Base-by-base conservation (phyloP, 2,113 vertebrate species). In the Grantiella picta region DNA sequence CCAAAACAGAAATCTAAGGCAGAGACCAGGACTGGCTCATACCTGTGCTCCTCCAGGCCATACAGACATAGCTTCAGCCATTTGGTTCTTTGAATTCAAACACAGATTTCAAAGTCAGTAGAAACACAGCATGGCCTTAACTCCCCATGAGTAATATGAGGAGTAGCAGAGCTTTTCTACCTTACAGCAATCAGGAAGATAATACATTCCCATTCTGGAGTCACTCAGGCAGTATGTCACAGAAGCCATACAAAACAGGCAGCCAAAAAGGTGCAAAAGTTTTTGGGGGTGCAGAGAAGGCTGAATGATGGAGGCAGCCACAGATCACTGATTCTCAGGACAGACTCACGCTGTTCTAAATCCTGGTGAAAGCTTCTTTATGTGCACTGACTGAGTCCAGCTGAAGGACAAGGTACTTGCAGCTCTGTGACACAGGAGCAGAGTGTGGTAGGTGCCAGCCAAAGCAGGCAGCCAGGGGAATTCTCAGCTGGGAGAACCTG, bases 401-500 rank as follows among this genome's bases (percentile, higher is more conserved):
- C 59, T 80, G n/a, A 82, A 95, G 87, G 84, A 91, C 33, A 52
- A 90, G 35, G 76, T 44, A 38, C 80, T 49, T 16, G 27, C 42
- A 86, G 52, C 50, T 73, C 71, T 73, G 66, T 38, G 20, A 59
- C 54, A 60, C 10, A 20, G 24, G 47, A 86, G 60, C 2, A 1
- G 45, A 65, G 71, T 7, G 1, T 7, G 19, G 47, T 50, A 86
- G 60, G 52, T 44, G 77, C 17, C 77, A 86, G 86, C 1, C 3
- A 4, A 86, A 94, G 59, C 15, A 20, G 68, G 59, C 40, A 80
- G 71, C 73, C 81, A 85, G 70, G 78, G 89, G 78, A 95, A 91
- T 88, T 96, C 87, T 94, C 89, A 94, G 84, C 89, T 95, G 84
- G 78, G 42, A 95, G 49, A 91, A 76, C 11, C 53, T 77, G 89